Evolutionary conservation across 2,888 invertebrate species (phyloP), one percentile per base, ranked within the genome.

Genomic region (Torymus tubicola): DNA sequence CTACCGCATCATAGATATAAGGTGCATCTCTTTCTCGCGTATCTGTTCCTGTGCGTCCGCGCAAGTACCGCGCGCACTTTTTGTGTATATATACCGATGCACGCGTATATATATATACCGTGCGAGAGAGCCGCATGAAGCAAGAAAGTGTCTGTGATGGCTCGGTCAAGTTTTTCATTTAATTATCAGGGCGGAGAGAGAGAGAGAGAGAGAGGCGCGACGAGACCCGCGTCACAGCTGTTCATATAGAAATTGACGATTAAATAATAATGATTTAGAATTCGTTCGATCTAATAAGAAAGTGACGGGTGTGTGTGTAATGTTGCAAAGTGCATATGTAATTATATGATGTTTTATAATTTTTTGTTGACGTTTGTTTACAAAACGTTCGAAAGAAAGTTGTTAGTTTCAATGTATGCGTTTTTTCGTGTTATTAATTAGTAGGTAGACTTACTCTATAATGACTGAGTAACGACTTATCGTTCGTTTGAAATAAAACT

Each of bases 151-250:
- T 53, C 55, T 63, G 31, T 16, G 5, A 18, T 42, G 14, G 57
- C 14, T 68, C 24, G 55, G 68, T 14, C 53, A 14, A 55, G 21
- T 69, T 69, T 69, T 69, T 69, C 55, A 16, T 11, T 31, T 69
- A n/a, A 42, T 42, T 42, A 42, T 42, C 42, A 8, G 42, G 42
- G 42, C 8, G 42, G 42, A 8, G 8, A 42, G 31, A 31, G 24
- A 24, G 24, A 24, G n/a, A n/a, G n/a, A n/a, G n/a, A n/a, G 8
- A 42, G 42, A 42, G 42, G 42, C 42, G 42, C 42, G 42, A 42
- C 8, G 42, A 42, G 42, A 8, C 1, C 8, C 18, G 18, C 21
- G 24, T 10, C 11, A 4, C 24, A 24, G 21, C 61, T 18, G 0
- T 18, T 24, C 21, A 1, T 13, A 61, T 42, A 42, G 42, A 42